These are phyloP conservation scores for Trichogramma evanescens DNA, from an alignment of 2,888 invertebrate species.

Conservation along the genomic window DNA sequence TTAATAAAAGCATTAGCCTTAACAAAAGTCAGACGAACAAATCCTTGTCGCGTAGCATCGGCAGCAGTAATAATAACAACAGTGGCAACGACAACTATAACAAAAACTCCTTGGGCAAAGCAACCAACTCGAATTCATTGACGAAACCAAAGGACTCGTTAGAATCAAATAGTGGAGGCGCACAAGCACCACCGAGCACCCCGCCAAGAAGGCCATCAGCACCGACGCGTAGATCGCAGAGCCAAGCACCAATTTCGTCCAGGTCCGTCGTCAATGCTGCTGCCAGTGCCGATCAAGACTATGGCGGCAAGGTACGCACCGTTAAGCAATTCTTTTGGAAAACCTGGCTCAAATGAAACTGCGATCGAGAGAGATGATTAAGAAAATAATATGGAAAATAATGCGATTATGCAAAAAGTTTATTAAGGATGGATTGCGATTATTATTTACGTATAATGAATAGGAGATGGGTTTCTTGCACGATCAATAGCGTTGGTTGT, in stretches of 20 bases:
- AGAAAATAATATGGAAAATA: background rate
- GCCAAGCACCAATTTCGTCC: slow-evolving; percentile 36
- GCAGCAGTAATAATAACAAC: slow-evolving; percentile 1
- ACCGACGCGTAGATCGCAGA: slow-evolving; percentile 44
- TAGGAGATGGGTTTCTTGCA: no score
- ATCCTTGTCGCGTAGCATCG: slow-evolving; percentile 40
- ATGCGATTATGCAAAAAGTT: background rate
- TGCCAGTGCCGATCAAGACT: background rate
- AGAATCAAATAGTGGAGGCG: slow-evolving; percentile 34
- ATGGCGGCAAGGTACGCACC: slow-evolving; percentile 62
- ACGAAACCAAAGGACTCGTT: slow-evolving; percentile 41
- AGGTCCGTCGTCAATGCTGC: slow-evolving; percentile 38
- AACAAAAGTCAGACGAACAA: slow-evolving; percentile 22
- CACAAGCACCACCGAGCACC: slow-evolving; percentile 30
- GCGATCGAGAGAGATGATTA: slow-evolving; percentile 13
- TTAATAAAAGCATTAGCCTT: slow-evolving; percentile 36
- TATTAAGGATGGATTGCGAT: no score
- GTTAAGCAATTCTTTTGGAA: slow-evolving; percentile 64
- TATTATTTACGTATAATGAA: no score
- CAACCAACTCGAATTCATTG: slow-evolving; percentile 31
- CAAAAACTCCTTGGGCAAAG: slow-evolving; percentile 40
- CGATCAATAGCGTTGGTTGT: no score
- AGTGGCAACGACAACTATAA: no score
- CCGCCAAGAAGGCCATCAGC: slow-evolving; percentile 44
- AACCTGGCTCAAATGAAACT: slow-evolving; percentile 54